These are phyloP conservation scores for Meliscaeva auricollis DNA, from an alignment of 2,888 invertebrate species.

Conservation along the genomic window DNA sequence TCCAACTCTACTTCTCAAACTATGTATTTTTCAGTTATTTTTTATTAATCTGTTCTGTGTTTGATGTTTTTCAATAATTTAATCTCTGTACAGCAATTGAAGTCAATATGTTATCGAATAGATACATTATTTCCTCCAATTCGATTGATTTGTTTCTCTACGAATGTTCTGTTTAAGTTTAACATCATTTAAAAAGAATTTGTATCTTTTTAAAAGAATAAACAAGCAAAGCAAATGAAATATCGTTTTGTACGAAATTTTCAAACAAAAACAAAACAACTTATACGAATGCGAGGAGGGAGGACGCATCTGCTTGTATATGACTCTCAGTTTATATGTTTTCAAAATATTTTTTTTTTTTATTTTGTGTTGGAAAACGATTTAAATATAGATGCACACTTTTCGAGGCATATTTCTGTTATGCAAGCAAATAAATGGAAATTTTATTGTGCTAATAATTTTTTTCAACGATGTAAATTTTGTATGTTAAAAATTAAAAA, in stretches of 20 bases:
- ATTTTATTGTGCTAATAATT: conserved; percentile 28
- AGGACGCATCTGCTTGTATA: conserved; percentile 82
- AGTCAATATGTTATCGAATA: not conserved
- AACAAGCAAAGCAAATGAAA: not conserved
- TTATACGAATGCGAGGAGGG: not conserved
- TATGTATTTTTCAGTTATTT: not conserved
- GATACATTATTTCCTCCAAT: not conserved
- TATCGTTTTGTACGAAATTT: not conserved
- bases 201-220: not conserved
- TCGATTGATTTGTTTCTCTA: not conserved
- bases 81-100: not conserved
- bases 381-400: conserved; percentile 44
- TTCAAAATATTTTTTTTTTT: not conserved
- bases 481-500: not conserved
- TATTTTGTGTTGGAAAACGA: conserved; percentile 12
- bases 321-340: conserved; percentile 24
- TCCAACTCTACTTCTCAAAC: too few relatives aligned
- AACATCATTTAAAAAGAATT: not conserved
- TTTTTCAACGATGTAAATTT: not conserved
- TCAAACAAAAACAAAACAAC: conserved; percentile 5
- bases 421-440: conserved; percentile 40
- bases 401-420: conserved; percentile 10
- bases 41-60: not conserved
- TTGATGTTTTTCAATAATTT: not conserved
- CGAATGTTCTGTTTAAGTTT: too few relatives aligned